Evolutionary conservation across 2,888 invertebrate genomes (phyloP).

Genomic region (Caenorhabditis panamensis): DNA sequence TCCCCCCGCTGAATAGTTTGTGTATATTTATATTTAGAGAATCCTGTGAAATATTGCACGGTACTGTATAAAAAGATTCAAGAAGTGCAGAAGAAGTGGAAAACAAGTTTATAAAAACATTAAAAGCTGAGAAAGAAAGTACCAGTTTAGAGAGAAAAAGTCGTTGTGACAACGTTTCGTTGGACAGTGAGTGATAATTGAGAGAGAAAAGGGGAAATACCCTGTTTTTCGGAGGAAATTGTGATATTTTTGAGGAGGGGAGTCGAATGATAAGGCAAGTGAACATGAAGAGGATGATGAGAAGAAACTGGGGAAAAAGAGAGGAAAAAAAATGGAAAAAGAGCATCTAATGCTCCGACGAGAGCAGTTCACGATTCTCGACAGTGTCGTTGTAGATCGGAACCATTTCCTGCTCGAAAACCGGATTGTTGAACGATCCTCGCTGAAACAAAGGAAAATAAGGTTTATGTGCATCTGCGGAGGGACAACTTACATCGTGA

Average conservation of each 20-base stretch:
- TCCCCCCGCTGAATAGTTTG: neutral
- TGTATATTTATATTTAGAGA: constrained; percentile 26
- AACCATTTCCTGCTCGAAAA: constrained; percentile 68
- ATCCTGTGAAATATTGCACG: constrained; percentile 38
- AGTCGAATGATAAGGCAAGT: constrained; percentile 12
- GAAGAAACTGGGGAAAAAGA: neutral
- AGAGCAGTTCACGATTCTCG: constrained; percentile 51
- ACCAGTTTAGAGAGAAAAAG: constrained; percentile 3
- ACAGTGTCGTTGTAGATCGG: constrained; percentile 72
- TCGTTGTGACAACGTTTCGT: constrained; percentile 18
- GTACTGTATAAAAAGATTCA: constrained; percentile 35
- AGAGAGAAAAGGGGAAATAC: neutral
- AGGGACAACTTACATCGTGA: constrained; percentile 31
- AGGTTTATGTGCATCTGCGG: neutral
- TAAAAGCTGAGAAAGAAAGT: constrained; percentile 14
- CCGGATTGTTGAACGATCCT: constrained; percentile 71
- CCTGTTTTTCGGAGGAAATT: constrained; percentile 6
- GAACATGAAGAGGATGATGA: neutral
- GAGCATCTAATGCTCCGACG: constrained; percentile 24
- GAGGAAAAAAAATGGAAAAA: constrained; percentile 9
- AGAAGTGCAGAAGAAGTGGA: neutral
- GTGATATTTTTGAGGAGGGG: constrained; percentile 2
- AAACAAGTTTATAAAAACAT: neutral
- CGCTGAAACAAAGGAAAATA: constrained; percentile 49
- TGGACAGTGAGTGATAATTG: constrained; percentile 11